Conservation (phyloP, 2,113 vertebrate genomes). For the Tyrannus savana region DNA sequence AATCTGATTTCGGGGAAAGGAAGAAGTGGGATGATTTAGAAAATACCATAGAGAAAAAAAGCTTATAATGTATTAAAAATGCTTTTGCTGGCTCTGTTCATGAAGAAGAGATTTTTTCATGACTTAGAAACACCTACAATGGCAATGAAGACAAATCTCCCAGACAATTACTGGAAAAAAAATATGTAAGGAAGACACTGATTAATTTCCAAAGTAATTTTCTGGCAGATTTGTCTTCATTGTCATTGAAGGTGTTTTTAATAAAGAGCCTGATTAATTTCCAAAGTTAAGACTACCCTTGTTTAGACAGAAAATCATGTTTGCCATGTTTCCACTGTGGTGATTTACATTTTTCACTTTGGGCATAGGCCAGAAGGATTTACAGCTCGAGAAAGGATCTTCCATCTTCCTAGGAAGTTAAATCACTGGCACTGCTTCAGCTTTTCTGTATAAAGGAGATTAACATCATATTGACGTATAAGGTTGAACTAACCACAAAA, state of each 20-base stretch:
- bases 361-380: constrained; percentile 32
- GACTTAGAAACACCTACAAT: constrained; percentile 9
- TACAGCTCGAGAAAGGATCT: constrained; percentile 57
- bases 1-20: neutral
- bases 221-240: neutral
- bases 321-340: constrained; percentile 35
- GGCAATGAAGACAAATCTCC: neutral
- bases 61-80: neutral
- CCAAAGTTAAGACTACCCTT: neutral
- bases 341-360: constrained; percentile 53
- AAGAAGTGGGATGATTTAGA: neutral
- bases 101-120: neutral
- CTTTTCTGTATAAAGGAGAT: constrained; percentile 62
- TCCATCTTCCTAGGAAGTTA: constrained; percentile 51
- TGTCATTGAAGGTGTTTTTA: constrained; percentile 30
- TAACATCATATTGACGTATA: constrained; percentile 28
- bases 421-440: constrained; percentile 27
- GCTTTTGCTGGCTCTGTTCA: constrained; percentile 4
- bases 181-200: neutral
- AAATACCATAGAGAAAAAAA: neutral
- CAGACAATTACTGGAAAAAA: constrained; percentile 30
- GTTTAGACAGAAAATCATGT: constrained; percentile 43
- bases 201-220: constrained; percentile 30
- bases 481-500: constrained; percentile 31
- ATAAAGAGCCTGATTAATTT: constrained; percentile 27